Percentiles rank a stretch among this genome's conserved stretches.
These are phyloP conservation scores for Papilio machaon DNA, from an alignment of 1,140 invertebrate genomes.

Conservation along the genomic window DNA sequence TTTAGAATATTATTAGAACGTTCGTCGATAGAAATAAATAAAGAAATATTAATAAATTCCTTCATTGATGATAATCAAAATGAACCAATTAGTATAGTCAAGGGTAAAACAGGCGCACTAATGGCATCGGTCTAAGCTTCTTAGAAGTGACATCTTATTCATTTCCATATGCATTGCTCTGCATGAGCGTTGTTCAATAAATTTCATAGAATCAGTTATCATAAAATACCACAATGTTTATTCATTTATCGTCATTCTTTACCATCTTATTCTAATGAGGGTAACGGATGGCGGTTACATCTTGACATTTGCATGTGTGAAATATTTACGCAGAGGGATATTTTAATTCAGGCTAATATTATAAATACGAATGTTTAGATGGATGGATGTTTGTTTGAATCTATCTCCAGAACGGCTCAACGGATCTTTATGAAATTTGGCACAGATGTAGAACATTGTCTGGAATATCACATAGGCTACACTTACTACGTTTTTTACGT, in stretches of 20 bases:
- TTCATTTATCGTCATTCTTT: neutral
- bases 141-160: neutral
- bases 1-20: neutral
- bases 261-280: neutral
- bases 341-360: too few relatives aligned
- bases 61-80: neutral
- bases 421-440: too few relatives aligned
- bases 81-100: neutral
- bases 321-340: too few relatives aligned
- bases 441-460: too few relatives aligned
- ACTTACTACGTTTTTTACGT: too few relatives aligned
- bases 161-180: neutral
- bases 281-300: neutral
- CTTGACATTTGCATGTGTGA: too few relatives aligned
- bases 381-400: too few relatives aligned
- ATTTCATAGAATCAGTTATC: constrained; percentile 1
- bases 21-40: neutral
- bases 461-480: too few relatives aligned
- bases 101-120: neutral
- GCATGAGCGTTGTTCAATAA: neutral
- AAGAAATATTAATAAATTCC: neutral
- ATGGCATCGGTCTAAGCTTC: neutral
- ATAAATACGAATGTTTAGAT: too few relatives aligned
- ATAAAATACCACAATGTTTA: neutral
- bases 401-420: too few relatives aligned